Evolutionary conservation across 2,888 invertebrate species (phyloP).

Genomic region (Catocala nupta): DNA sequence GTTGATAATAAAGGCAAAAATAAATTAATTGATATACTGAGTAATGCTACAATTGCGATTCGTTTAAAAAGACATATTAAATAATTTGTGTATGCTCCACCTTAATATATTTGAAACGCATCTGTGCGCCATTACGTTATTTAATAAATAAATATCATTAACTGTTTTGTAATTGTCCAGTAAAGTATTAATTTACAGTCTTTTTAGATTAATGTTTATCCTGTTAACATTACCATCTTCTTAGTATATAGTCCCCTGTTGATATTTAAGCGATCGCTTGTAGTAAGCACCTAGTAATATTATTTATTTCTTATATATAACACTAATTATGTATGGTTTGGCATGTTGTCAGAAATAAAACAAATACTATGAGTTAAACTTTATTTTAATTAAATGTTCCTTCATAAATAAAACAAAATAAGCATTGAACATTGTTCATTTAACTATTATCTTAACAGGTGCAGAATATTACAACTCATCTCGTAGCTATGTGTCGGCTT

Average conservation of each 20-base stretch:
- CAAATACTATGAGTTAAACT: conserved; percentile 51
- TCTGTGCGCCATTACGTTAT: too few relatives aligned
- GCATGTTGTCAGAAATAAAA: conserved; percentile 44
- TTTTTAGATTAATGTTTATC: neutral
- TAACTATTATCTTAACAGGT: conserved; percentile 63
- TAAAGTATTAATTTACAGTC: conserved; percentile 2
- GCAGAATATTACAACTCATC: conserved; percentile 45
- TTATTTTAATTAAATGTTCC: conserved; percentile 70
- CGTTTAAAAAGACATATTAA: neutral
- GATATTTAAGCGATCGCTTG: conserved; percentile 5
- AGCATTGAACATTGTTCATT: conserved; percentile 72
- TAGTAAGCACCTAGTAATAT: conserved; percentile 8
- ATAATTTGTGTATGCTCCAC: too few relatives aligned
- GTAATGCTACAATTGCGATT: neutral
- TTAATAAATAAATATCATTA: neutral
- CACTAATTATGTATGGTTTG: conserved; percentile 21
- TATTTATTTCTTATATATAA: conserved; percentile 23
- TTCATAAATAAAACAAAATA: conserved; percentile 80
- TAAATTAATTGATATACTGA: too few relatives aligned
- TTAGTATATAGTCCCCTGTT: neutral
- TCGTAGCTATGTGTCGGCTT: conserved; percentile 56
- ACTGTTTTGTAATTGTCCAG: neutral
- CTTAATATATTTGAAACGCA: too few relatives aligned
- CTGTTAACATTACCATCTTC: neutral
- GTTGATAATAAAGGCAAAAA: too few relatives aligned